Evolutionary conservation across 2,113 vertebrate species (phyloP), one percentile per base, ranked within the genome.

Genomic region (Nothoprocta pentlandii): DNA sequence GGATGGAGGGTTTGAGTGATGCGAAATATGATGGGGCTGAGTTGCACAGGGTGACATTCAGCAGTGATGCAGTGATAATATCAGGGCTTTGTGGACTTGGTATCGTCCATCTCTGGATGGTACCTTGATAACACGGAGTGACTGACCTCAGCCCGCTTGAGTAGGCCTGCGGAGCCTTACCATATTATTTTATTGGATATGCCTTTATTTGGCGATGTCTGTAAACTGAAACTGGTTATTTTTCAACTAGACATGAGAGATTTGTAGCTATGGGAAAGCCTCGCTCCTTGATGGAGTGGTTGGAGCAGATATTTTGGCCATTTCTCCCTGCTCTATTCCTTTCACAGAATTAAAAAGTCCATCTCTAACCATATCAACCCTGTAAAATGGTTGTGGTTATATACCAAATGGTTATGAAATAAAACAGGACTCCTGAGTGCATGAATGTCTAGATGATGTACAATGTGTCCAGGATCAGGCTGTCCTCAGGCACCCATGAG

Each of bases 1-100:
- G 44, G 10, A 32, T 49, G 49, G 67, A 30, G 16, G 6, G 12
- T 46, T 26, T 42, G 32, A 2, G 5, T 19, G 16, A 28, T 81
- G 63, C 26, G 63, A 44, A 79, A 32, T 13, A 61, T 3, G 12
- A 56, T 34, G 36, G 51, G 8, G 54, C 8, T 39, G 46, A 68
- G 77, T 51, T 39, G 15, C 53, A 28, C 17, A 21, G 67, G 6
- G 34, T 82, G 67, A 42, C 53, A 51, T 0, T 1, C 42, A 56
- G 25, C 23, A 51, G 25, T 20, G 7, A 32, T 54, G 23, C 0
- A 20, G 30, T 42, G 30, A 21, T 46, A 67, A 25, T 34, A 69
- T 7, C 59, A 0, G 0, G 56, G 47, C 41, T 12, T 14, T 63
- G n/a, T 30, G 59, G 47, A 2, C 46, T 16, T 36, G 22, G 5